Evolutionary conservation across 2,113 vertebrate genomes (phyloP).

Genomic region (Clupea harengus): DNA sequence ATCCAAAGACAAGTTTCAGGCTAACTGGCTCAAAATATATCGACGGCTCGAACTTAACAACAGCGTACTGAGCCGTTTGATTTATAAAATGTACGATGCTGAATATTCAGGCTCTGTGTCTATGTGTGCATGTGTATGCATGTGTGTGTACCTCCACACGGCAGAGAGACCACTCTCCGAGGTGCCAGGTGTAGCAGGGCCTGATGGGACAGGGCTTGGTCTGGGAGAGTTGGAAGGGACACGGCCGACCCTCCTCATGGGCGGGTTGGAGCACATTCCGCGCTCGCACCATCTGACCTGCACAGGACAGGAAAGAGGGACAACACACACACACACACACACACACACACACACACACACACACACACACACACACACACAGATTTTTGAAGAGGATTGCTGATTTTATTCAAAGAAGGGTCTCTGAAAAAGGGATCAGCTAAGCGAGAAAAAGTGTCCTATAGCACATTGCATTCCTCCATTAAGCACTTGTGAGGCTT

Average conservation of each 20-base stretch:
- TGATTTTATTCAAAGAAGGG: not conserved
- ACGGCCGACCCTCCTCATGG: conserved; percentile 84
- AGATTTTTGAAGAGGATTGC: not conserved
- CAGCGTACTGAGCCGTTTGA: too few species aligned
- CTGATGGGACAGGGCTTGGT: conserved; percentile 81
- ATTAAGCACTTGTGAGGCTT: not conserved
- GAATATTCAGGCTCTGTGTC: not conserved
- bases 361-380: not conserved
- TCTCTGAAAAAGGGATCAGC: not conserved
- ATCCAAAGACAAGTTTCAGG: too few species aligned
- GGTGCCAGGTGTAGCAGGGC: conserved; percentile 88
- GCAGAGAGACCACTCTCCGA: conserved; percentile 87
- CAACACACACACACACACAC: not conserved
- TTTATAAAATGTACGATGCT: too few species aligned
- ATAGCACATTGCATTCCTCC: not conserved
- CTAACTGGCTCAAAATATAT: too few species aligned
- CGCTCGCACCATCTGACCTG: conserved; percentile 82
- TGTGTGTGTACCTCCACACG: conserved; percentile 76
- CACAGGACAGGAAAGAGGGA: conserved; percentile 24
- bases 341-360: not conserved
- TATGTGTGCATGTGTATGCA: not conserved
- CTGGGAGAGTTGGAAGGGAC: conserved; percentile 82
- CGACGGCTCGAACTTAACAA: too few species aligned
- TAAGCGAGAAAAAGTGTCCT: not conserved
- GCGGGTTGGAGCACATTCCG: conserved; percentile 79